Evolutionary conservation across 2,888 invertebrate genomes (phyloP), one percentile per base, ranked within the genome.

Genomic region (Drosophila picticornis): DNA sequence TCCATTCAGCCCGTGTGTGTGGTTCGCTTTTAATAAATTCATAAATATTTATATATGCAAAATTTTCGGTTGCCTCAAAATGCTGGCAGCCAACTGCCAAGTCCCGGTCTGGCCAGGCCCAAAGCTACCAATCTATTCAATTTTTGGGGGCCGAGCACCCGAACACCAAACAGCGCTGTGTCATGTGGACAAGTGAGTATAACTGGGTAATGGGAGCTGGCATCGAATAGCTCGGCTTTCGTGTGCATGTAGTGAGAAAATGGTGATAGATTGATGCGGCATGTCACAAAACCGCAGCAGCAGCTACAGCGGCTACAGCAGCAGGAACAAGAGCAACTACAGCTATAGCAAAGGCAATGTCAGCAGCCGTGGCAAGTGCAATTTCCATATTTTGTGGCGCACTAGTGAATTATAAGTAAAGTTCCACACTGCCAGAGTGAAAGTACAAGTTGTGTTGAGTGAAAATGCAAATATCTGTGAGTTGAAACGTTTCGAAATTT

Each of bases 1-100:
- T 78, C 84, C 86, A 78, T 78, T 82, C 77, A 75, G 65, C 78
- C 75, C 76, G 73, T 80, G 76, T 75, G 73, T 74, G 82, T 80
- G 81, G 81, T 80, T 85, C 87, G 77, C 87, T 90, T 90, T 91
- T 91, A 95, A 92, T 95, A 95, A 91, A 95, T 92, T 91, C 92
- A 92, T 92, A 92, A 92, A 92, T 92, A 92, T 92, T 93, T 93
- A 92, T 93, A 87, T 90, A 92, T 92, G 92, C 92, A 92, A 92
- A 92, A 93, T 84, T 72, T 46, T 46, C 19, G 46, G 46, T 46
- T 46, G 46, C 66, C 64, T 63, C 60, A 86, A 86, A 90, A 88
- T 79, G 80, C 84, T 75, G 79, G 74, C 85, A 80, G 74, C 77
- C 74, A 85, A 83, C 72, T 68, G 74, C 61, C 71, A 67, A 68